These are phyloP conservation scores for Gnathonemus echidnorhynchus DNA, from an alignment of 2,113 vertebrate species.

Conservation along the genomic window DNA sequence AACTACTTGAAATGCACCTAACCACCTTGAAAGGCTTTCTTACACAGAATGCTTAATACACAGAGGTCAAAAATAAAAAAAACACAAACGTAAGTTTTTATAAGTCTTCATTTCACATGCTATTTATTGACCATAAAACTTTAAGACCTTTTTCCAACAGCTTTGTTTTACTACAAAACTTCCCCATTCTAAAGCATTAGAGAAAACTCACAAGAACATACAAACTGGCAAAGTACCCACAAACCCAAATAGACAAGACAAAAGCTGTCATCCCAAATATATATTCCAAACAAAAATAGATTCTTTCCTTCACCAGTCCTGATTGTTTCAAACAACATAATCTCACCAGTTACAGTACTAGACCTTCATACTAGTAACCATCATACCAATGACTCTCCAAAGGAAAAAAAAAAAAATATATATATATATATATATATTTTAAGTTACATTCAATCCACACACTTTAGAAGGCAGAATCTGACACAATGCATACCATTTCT, in stretches of 20 bases:
- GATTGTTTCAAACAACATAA: not conserved
- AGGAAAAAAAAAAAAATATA: not conserved
- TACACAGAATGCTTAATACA: not conserved
- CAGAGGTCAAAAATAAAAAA: not conserved
- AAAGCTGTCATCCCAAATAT: slow-evolving; percentile 18
- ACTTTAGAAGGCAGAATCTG: not conserved
- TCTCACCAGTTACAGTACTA: not conserved
- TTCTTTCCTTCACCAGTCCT: not conserved
- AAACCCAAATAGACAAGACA: not conserved
- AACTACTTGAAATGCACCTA: not conserved
- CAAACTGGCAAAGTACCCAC: slow-evolving; percentile 4
- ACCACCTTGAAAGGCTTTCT: not conserved
- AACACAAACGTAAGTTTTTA: not conserved
- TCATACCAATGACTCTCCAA: not conserved
- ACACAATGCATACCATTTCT: not conserved
- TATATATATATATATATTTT: not conserved
- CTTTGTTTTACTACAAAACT: slow-evolving; percentile 22
- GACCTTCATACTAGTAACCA: not conserved
- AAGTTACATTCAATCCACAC: slow-evolving; percentile 18
- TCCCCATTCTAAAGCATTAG: slow-evolving; percentile 23
- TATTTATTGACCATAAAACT: slow-evolving; percentile 32
- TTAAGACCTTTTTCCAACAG: slow-evolving; percentile 12
- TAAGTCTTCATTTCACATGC: slow-evolving; percentile 21
- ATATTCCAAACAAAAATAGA: slow-evolving; percentile 14
- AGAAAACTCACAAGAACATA: slow-evolving; percentile 15